Evolutionary conservation across 2,797 vertebrate species (phyloP), one percentile per base, ranked within the genome.

Genomic region (Sebastolobus alascanus): DNA sequence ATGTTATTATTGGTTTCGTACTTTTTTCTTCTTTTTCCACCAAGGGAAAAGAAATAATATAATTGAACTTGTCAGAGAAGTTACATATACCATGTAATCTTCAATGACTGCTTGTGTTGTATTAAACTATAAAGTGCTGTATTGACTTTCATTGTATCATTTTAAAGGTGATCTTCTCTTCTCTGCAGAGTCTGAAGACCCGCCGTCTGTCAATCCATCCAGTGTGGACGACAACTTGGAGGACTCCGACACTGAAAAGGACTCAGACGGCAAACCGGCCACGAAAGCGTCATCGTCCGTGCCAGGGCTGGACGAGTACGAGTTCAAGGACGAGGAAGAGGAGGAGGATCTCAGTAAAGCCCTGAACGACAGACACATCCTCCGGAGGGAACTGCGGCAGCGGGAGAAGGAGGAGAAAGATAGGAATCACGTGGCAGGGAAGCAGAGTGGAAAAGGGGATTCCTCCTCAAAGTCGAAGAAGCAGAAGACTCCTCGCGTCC

Each of bases 321-420:
- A 99, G 88, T 99, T 99, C 93, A 99, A 99, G 93, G 99, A 99
- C 6, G 99, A 99, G 73, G 97, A 98, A 22, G 96, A 97, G 43
- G 96, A 96, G 86, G 94, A 96, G 72, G 97, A 99, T 92, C 93
- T 99, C 40, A 97, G 96, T 91, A 99, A 98, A 94, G 97, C 97
- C 84, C 92, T 98, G 2, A 98, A 98, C n/a, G 97, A 98, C 64
- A 95, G 97, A 64, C 97, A 97, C 89, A 95, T 99, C 90, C 96
- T 98, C 78, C 95, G 97, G 87, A 97, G 97, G 90, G 98, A 99
- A 8, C 82, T 96, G 40, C 96, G 96, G 69, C 98, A 97, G 91
- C 96, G 97, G 8, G 97, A 97, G 80, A 97, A 97, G 81, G 94
- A 96, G 75, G 97, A 97, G 76, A 95, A 95, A 78, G 97, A 98